A percentile compares a stretch with the other conserved stretches of the same genome.
Evolutionary conservation across 2,113 vertebrate species (phyloP).

Genomic region (Mus musculus): DNA sequence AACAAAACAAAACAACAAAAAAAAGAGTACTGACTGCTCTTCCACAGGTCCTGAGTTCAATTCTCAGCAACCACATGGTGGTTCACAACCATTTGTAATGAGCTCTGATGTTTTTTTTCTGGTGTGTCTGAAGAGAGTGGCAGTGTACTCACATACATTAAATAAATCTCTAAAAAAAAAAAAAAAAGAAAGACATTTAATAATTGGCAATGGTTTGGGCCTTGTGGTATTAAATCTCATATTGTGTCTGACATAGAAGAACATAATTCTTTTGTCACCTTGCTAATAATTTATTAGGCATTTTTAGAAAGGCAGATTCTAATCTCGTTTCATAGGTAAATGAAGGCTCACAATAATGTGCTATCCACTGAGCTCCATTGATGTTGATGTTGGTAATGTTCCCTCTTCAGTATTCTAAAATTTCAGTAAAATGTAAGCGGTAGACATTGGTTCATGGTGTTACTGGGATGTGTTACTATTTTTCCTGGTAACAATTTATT

Average conservation of each 20-base stretch:
- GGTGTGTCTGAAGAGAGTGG: no score
- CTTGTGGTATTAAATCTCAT: slow-evolving; percentile 3
- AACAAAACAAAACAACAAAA: no score
- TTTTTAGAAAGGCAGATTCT: not conserved
- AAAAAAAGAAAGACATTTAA: not conserved
- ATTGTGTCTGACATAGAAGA: not conserved
- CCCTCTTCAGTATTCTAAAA: not conserved
- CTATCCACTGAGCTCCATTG: not conserved
- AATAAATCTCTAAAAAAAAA: no score
- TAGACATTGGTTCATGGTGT: not conserved
- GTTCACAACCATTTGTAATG: no score
- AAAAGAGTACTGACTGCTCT: no score
- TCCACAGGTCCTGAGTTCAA: no score
- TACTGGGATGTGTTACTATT: not conserved
- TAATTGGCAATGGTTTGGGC: not conserved
- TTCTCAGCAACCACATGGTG: no score
- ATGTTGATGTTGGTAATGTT: not conserved
- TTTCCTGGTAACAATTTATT: not conserved
- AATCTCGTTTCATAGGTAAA: slow-evolving; percentile 21
- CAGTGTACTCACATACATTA: not conserved
- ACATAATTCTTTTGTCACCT: not conserved
- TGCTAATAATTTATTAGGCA: not conserved
- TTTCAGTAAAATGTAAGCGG: not conserved
- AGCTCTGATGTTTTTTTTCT: no score
- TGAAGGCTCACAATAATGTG: not conserved